Base-by-base conservation (phyloP, 2,797 vertebrate genomes). In the Chiroxiphia lanceolata region DNA sequence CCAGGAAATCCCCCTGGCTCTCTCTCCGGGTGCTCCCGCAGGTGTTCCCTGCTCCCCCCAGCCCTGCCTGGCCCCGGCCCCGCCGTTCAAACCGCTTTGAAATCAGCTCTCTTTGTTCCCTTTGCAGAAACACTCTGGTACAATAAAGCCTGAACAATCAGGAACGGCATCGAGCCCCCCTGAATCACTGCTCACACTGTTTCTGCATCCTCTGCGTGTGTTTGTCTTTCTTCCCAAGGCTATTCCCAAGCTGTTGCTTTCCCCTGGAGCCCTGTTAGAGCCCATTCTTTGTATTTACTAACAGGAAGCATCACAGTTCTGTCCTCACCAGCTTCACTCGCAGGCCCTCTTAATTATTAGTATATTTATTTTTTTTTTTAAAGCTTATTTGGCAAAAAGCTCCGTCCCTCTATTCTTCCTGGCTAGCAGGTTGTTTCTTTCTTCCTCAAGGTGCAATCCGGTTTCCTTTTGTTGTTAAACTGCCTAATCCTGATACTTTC, bases 251-350 rank as follows among this genome's bases (percentile, higher is more conserved):
- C 92, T 89, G 48, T 20, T 3, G 72, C 76, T 94, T 97, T 97
- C 94, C 97, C 96, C 94, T 91, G 64, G 97, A 97, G 97, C 89
- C 96, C 97, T 80, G 96, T 98, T 97, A 97, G 64, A 81, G 15
- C 63, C 94, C 42, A 60, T 94, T 97, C 97, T 96, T 95, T 96
- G 79, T 97, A 95, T 97, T 97, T 97, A 97, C 95, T 95, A 97
- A 97, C 97, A 98, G 97, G 98, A 98, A 98, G 65, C 89, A 18
- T 87, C 67, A 51, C 89, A 72, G 48, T 71, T 96, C 87, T 94
- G 95, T 96, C 96, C 89, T 96, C 81, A 67, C 40, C 63, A 68
- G 89, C 83, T 79, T 93, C 86, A 91, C 94, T 81, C 44, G 1
- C 82, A 95, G 82, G 27, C 38, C 67, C 76, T 77, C 74, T 93